These are phyloP conservation scores for Gambelia wislizenii DNA, from an alignment of 2,797 vertebrate genomes.

Conservation along the genomic window DNA sequence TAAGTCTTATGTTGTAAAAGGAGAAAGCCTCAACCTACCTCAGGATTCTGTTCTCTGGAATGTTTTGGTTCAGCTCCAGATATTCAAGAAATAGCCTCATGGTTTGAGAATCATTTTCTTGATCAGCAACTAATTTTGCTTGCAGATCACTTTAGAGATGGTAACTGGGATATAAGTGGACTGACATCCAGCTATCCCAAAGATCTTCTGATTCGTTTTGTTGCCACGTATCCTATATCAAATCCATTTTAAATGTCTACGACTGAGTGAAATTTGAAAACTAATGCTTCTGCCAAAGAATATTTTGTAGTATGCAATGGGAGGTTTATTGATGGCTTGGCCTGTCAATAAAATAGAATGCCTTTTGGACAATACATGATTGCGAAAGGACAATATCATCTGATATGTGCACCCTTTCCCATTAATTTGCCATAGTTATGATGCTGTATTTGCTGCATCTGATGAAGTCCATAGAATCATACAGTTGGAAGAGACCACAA, in stretches of 20 bases:
- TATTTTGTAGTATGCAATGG: too few relatives aligned
- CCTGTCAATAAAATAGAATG: too few relatives aligned
- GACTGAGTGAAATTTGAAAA: constrained; percentile 47
- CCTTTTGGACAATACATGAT: too few relatives aligned
- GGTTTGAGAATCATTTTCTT: neutral
- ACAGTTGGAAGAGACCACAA: too few relatives aligned
- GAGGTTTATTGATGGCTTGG: too few relatives aligned
- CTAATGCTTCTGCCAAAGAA: constrained; percentile 22
- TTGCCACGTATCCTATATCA: too few relatives aligned
- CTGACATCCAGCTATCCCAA: neutral
- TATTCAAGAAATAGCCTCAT: neutral
- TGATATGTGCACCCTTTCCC: too few relatives aligned
- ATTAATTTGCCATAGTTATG: too few relatives aligned
- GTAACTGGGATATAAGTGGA: neutral
- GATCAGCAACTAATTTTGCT: neutral
- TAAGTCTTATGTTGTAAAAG: neutral
- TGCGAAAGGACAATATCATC: too few relatives aligned
- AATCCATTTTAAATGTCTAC: neutral
- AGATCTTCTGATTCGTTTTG: neutral
- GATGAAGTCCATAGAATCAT: too few relatives aligned
- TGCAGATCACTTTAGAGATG: neutral
- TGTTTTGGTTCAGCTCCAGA: neutral
- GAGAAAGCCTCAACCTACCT: neutral
- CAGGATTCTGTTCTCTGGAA: neutral
- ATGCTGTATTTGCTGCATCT: too few relatives aligned